A percentile compares a stretch with the other conserved stretches of the same genome.
These are phyloP conservation scores for Mirounga angustirostris DNA, from an alignment of 2,113 vertebrate species.

Conservation along the genomic window DNA sequence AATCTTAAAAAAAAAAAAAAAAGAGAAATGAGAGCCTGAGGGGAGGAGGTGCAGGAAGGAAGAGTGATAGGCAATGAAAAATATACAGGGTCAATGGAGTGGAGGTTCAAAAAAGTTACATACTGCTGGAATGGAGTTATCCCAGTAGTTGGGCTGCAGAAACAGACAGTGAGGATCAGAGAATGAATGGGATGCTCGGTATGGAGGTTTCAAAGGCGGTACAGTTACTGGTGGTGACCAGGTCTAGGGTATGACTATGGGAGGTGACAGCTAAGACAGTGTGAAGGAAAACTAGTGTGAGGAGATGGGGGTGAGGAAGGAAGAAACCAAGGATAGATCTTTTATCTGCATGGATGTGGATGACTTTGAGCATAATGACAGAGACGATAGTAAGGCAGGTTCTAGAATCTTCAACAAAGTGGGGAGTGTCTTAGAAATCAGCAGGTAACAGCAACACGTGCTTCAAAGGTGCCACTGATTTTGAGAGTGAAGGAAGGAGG, in stretches of 20 bases:
- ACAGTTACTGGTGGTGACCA: not conserved
- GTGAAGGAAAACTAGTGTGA: not conserved
- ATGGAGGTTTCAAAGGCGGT: not conserved
- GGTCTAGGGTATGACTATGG: not conserved
- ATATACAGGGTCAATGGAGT: not conserved
- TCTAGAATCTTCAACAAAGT: not conserved
- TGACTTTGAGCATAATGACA: not conserved
- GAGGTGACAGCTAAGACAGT: not conserved
- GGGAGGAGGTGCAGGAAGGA: not conserved
- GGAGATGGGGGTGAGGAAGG: not conserved
- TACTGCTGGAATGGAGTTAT: not conserved
- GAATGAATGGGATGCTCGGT: not conserved
- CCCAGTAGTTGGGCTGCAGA: not conserved
- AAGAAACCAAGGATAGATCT: not conserved
- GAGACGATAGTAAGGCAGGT: not conserved
- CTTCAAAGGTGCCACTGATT: not conserved
- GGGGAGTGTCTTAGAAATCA: not conserved
- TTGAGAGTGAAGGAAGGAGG: not conserved
- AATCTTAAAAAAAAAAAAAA: not conserved
- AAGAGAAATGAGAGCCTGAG: not conserved
- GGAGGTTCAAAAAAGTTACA: not conserved
- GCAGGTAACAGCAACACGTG: not conserved
- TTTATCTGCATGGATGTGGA: not conserved
- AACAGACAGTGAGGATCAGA: not conserved
- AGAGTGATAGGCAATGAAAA: not conserved